Evolutionary conservation across 2,797 vertebrate genomes (phyloP).

Genomic region (Xerus rutilus): DNA sequence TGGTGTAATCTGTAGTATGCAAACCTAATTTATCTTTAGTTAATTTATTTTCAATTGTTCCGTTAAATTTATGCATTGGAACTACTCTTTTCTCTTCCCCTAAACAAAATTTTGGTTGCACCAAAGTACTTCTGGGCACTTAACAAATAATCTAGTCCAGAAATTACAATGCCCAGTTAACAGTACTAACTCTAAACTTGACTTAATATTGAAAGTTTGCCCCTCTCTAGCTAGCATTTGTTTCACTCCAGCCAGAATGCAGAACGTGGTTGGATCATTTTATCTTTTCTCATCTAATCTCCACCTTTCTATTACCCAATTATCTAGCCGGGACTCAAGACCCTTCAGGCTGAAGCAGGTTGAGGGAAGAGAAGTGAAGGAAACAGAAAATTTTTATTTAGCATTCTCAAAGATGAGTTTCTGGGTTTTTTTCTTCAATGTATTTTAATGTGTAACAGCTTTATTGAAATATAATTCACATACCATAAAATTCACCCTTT

Average conservation of each 20-base stretch:
- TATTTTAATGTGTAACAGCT: background rate
- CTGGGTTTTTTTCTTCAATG: background rate
- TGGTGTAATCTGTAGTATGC: background rate
- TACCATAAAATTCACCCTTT: background rate
- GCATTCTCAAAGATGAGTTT: background rate
- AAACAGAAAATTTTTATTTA: background rate
- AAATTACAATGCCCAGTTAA: background rate
- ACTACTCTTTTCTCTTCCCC: background rate
- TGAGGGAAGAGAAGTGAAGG: background rate
- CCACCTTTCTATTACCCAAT: background rate
- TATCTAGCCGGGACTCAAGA: background rate
- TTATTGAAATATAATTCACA: background rate
- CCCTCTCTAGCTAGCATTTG: background rate
- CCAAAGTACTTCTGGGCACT: background rate
- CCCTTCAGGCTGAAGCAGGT: background rate
- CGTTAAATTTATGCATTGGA: background rate
- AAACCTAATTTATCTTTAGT: constrained; percentile 5
- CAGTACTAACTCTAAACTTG: background rate
- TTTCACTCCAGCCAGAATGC: background rate
- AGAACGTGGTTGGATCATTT: background rate
- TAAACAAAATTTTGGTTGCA: background rate
- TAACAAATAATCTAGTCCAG: background rate
- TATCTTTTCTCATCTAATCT: background rate
- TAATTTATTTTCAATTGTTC: background rate
- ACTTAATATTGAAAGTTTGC: background rate